Percentiles rank a stretch among this genome's conserved stretches.
Conservation (phyloP, 2,113 vertebrate genomes). For the Quiscalus mexicanus region DNA sequence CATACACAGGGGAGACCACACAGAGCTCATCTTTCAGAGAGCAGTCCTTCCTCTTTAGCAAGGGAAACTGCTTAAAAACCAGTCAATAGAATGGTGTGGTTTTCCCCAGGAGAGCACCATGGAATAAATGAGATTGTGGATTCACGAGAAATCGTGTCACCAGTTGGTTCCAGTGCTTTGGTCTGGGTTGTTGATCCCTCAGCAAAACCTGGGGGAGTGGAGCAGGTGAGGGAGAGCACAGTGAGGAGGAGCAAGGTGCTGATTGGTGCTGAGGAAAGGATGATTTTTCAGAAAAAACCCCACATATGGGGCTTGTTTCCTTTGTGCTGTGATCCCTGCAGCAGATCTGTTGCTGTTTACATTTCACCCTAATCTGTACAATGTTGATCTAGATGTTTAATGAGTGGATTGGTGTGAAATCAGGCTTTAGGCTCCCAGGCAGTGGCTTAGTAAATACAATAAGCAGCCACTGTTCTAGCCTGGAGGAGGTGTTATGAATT, state of each 20-base stretch:
- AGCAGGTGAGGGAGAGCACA: slow-evolving; percentile 12
- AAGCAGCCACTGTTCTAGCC: slow-evolving; percentile 21
- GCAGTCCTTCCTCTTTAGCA: not conserved
- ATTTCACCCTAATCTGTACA: slow-evolving; percentile 37
- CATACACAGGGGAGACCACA: not conserved
- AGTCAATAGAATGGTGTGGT: not conserved
- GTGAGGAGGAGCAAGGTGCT: not conserved
- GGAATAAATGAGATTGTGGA: slow-evolving; percentile 30
- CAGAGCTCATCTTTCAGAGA: not conserved
- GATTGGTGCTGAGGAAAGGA: not conserved
- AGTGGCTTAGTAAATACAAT: slow-evolving; percentile 60
- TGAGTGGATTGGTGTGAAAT: slow-evolving; percentile 56
- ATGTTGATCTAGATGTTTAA: slow-evolving; percentile 63
- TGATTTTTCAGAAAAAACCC: not conserved
- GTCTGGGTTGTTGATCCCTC: not conserved
- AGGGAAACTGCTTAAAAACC: not conserved
- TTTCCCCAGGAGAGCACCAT: not conserved
- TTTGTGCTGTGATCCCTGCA: not conserved
- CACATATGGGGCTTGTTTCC: not conserved
- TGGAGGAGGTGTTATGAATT: slow-evolving; percentile 42
- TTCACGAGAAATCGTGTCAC: not conserved
- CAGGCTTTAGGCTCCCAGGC: slow-evolving; percentile 34
- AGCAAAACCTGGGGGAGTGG: slow-evolving; percentile 2
- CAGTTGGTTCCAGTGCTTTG: not conserved
- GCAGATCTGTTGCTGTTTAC: slow-evolving; percentile 4